Base-by-base conservation (phyloP, 2,888 invertebrate species). In the Hesperia comma region DNA sequence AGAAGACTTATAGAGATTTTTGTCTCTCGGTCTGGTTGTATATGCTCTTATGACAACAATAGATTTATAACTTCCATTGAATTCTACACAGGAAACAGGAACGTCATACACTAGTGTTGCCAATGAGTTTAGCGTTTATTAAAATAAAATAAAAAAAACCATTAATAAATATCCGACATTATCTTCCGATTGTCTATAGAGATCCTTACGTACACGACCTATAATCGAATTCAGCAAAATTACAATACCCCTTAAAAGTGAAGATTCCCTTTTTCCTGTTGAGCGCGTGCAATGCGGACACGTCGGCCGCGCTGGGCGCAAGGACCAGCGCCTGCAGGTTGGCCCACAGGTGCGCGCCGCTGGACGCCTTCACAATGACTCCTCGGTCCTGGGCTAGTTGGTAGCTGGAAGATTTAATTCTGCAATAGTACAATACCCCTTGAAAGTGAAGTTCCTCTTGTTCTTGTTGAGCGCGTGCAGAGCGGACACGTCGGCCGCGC, bases 201-300 rank as follows among this genome's bases (percentile, higher is more conserved):
- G n/a, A n/a, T n/a, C n/a, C n/a, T n/a, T n/a, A n/a, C n/a, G n/a
- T n/a, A n/a, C n/a, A n/a, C n/a, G n/a, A n/a, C n/a, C n/a, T n/a
- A n/a, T n/a, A n/a, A n/a, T n/a, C n/a, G n/a, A 37, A 37, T 37
- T 37, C 37, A 3, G 12, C 10, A 12, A 37, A 26, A 37, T 12
- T 37, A 32, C 32, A 32, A 26, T 14, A 90, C 90, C 89, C 90
- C n/a, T 72, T 80, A 53, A 87, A 88, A 0, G 76, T 79, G 60
- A 82, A 88, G 0, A 71, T 85, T 15, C 92, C 69, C 46, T 81
- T 84, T 67, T 89, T 88, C 33, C 74, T 79, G 54, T 90, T 87
- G 8, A 92, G 76, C 0, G 84, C 82, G 37, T 76, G 70, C 0
- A 92, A 69, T 0, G 84, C 87, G 6, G 80, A 79, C 0, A 88